Conservation (phyloP, 2,797 vertebrate species). For the Rhynchotus rufescens region DNA sequence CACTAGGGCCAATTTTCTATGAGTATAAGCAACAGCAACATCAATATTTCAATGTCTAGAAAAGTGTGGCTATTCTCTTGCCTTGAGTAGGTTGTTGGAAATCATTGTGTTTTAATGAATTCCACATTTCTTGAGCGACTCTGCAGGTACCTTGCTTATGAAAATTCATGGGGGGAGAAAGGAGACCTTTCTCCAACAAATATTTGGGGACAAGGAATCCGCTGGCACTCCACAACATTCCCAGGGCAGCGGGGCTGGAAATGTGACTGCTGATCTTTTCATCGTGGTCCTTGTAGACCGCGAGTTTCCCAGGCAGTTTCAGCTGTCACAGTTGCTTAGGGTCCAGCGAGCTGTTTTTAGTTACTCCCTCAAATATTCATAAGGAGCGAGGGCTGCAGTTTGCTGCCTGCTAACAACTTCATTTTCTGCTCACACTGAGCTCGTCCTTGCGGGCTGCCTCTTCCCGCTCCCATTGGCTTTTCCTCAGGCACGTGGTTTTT, state of each 20-base stretch:
- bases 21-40: constrained; percentile 81
- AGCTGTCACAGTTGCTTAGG: constrained; percentile 89
- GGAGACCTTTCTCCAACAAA: not conserved
- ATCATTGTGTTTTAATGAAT: constrained; percentile 65
- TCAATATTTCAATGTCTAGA: constrained; percentile 88
- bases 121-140: constrained; percentile 43
- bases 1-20: constrained; percentile 85
- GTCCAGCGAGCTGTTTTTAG: constrained; percentile 90
- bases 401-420: constrained; percentile 84
- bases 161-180: constrained; percentile 26
- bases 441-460: constrained; percentile 72
- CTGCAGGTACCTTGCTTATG: not conserved
- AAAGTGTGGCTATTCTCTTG: constrained; percentile 54
- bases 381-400: constrained; percentile 81
- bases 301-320: constrained; percentile 83
- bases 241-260: not conserved
- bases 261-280: constrained; percentile 68
- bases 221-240: not conserved
- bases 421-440: constrained; percentile 79
- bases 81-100: constrained; percentile 58
- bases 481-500: constrained; percentile 62
- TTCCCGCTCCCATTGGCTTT: constrained; percentile 61
- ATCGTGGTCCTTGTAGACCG: constrained; percentile 70
- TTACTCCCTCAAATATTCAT: constrained; percentile 94
- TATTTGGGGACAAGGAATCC: constrained; percentile 14